Base-by-base conservation (phyloP, 2,113 vertebrate genomes). In the Meleagris gallopavo region DNA sequence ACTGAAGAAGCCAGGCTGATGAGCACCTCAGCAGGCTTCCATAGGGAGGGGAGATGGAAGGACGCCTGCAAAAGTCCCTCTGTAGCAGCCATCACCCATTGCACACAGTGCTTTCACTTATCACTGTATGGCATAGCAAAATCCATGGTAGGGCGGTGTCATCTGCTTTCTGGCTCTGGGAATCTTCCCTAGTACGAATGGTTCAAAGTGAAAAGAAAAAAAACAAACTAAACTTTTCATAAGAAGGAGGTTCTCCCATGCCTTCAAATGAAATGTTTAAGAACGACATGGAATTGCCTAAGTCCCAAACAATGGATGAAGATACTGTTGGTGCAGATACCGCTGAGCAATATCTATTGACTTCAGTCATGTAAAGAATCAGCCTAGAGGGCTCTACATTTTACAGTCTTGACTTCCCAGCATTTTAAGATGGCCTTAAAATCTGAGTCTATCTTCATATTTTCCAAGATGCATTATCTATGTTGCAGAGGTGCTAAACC, bases 221-320 rank as follows among this genome's bases (percentile, higher is more conserved):
- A 61, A 74, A 34, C 16, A 54, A 71, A 22, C 12, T 4, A 16
- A 77, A 27, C 5, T 30, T 84, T 29, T 75, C 52, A 9, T 38
- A 12, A 12, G 71, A 76, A 75, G 60, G 41, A 80, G 13, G 5
- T 74, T 84, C n/a, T 62, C 27, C 36, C 54, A 16, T 38, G 22
- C 11, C 15, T 73, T 27, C 58, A 79, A 89, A 62, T 50, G 10
- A 34, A 76, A 6, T 38, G 46, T 34, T 70, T 76, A 64, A 77
- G 38, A 12, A 91, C 25, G 21, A 29, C 46, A 14, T 4, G 14
- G 54, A 75, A 32, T 24, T 64, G 11, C n/a, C 70, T 60, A 52
- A 83, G 45, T 29, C 18, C 1, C 0, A 52, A 38, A 69, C 0
- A 0, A 18, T 50, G 50, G 18, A 66, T 58, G 41, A 24, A 58